These are phyloP conservation scores for Melanotaenia maccullochi DNA, from an alignment of 2,797 vertebrate genomes.

Conservation along the genomic window DNA sequence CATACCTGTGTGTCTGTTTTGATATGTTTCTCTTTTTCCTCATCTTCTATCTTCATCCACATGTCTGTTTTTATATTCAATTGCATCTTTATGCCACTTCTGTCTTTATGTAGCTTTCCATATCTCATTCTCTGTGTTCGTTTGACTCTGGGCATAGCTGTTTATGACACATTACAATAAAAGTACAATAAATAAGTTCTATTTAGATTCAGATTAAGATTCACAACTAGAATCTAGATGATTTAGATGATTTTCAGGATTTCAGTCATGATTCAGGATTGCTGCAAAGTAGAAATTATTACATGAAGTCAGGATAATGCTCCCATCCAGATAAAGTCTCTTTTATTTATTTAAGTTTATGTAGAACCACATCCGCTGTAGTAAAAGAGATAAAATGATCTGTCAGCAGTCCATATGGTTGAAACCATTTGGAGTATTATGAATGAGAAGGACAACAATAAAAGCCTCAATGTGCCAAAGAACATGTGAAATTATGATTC, in stretches of 20 bases:
- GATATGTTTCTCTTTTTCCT: not conserved
- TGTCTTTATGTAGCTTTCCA: not conserved
- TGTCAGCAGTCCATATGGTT: too few species aligned
- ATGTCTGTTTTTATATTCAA: not conserved
- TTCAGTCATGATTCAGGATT: not conserved
- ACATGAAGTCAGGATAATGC: not conserved
- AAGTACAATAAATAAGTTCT: not conserved
- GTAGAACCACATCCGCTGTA: too few species aligned
- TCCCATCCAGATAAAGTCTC: too few species aligned
- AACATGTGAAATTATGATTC: too few species aligned
- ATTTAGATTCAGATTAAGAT: too few species aligned
- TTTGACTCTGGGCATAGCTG: not conserved
- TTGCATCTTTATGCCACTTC: not conserved
- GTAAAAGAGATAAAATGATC: too few species aligned
- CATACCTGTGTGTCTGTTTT: not conserved
- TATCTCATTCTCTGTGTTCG: not conserved
- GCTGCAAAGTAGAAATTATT: not conserved
- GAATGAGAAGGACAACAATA: too few species aligned
- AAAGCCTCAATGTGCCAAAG: too few species aligned
- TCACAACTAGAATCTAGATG: too few species aligned
- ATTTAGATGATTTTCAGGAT: not conserved
- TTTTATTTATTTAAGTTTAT: too few species aligned
- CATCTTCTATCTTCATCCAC: not conserved
- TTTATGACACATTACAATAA: not conserved
- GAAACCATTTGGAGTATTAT: too few species aligned